Evolutionary conservation across 2,113 vertebrate genomes (phyloP), one percentile per base, ranked within the genome.

Genomic region (Entosphenus tridentatus): DNA sequence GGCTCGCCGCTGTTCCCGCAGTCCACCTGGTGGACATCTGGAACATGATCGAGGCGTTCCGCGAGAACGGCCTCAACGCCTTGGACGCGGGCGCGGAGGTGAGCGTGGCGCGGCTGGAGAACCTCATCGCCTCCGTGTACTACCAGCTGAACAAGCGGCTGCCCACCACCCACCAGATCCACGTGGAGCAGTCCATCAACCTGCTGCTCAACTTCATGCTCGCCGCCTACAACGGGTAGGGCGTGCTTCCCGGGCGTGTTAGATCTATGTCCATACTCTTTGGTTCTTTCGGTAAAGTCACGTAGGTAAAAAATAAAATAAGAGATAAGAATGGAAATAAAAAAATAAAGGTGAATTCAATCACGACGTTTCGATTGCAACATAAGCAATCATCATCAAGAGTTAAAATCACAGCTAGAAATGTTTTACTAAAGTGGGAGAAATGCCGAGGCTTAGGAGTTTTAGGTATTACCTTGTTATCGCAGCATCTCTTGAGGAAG

Each of bases 131-230:
- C 70, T 89, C 89, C 2, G 81, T 98, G 72, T 90, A 95, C 75
- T 88, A 89, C 81, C 93, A 98, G 82, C 86, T 98, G 75, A 98
- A 96, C 83, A 98, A 98, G 74, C 80, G 92, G 67, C 87, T 96
- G 85, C 93, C 93, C 1, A 95, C 89, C 0, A 98, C 92, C 13
- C 89, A 98, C 76, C 93, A 96, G 76, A 93, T 98, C 80, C 85
- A 83, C 0, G 84, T 90, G 73, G 93, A 98, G 39, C 89, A 97
- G 71, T 95, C 88, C 74, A 84, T 92, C 80, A 82, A 87, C 73
- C 77, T 89, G 71, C 82, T 97, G 78, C 86, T 98, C 70, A 95
- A 92, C 83, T 97, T 98, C 79, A 79, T 98, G 78, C 82, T 98
- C 17, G 87, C 89, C 0, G 86, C 92, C 71, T 96, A 92, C 69